phyloP scores from a whole-genome alignment of 2,888 invertebrate genomes.

The Phalera bucephala region DNA sequence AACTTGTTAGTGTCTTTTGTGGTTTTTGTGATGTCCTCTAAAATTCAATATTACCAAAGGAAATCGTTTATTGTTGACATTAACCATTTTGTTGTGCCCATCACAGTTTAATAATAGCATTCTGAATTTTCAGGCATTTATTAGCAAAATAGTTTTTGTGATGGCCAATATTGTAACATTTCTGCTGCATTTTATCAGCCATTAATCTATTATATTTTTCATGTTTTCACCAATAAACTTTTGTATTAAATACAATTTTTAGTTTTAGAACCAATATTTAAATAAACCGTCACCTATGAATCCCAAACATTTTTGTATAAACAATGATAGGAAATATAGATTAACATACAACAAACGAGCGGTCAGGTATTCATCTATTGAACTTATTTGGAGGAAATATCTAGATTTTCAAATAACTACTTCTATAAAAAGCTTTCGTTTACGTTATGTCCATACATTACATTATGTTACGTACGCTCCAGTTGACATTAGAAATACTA shows the following conservation, averaged over 20 bases:
- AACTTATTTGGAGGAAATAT: too few relatives aligned
- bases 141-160: slow-evolving; percentile 79
- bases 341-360: too few relatives aligned
- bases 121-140: slow-evolving; percentile 82
- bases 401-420: too few relatives aligned
- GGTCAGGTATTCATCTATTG: too few relatives aligned
- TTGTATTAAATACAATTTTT: slow-evolving; percentile 84
- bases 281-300: slow-evolving; percentile 79
- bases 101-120: slow-evolving; percentile 68
- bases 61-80: slow-evolving; percentile 67
- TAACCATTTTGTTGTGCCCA: slow-evolving; percentile 81
- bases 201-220: slow-evolving; percentile 84
- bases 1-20: slow-evolving; percentile 78
- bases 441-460: too few relatives aligned
- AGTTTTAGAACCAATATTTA: slow-evolving; percentile 81
- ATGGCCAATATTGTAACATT: slow-evolving; percentile 82
- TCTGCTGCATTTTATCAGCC: slow-evolving; percentile 83
- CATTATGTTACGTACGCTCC: too few relatives aligned
- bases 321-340: too few relatives aligned
- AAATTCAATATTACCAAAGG: slow-evolving; percentile 69
- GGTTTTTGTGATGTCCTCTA: slow-evolving; percentile 71
- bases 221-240: slow-evolving; percentile 84
- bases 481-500: too few relatives aligned
- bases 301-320: slow-evolving; percentile 68
- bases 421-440: too few relatives aligned